phyloP scores from a whole-genome alignment of 2,888 invertebrate genomes.

The Tribolium freemani region DNA sequence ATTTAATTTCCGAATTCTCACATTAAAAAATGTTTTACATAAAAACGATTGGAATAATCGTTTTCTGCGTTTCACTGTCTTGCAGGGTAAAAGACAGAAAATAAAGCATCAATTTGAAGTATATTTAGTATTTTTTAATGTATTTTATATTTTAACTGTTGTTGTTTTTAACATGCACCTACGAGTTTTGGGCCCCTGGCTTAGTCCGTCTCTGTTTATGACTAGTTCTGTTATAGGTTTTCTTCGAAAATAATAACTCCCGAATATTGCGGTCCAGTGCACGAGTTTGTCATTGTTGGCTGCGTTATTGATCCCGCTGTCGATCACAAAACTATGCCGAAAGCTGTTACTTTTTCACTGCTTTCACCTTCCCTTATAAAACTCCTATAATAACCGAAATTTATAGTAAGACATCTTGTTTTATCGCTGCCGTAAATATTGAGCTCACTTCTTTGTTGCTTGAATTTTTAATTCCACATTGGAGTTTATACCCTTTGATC shows the following conservation, averaged over 20 bases:
- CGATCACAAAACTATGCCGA: conserved; percentile 41
- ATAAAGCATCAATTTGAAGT: too few relatives aligned
- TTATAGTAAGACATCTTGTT: conserved; percentile 37
- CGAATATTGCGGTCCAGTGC: conserved; percentile 42
- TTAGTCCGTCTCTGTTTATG: not conserved
- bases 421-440: conserved; percentile 16
- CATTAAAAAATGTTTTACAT: too few relatives aligned
- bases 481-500: conserved; percentile 51
- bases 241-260: conserved; percentile 44
- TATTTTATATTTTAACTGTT: too few relatives aligned
- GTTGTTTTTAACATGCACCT: too few relatives aligned
- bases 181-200: too few relatives aligned
- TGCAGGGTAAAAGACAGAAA: too few relatives aligned
- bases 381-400: conserved; percentile 23
- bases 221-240: conserved; percentile 23
- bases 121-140: too few relatives aligned
- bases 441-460: conserved; percentile 1
- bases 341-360: conserved; percentile 30
- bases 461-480: conserved; percentile 33
- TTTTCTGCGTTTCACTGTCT: too few relatives aligned
- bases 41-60: too few relatives aligned
- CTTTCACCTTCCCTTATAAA: conserved; percentile 29
- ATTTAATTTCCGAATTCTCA: too few relatives aligned
- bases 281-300: conserved; percentile 46
- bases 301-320: conserved; percentile 46